Conservation (phyloP, 2,113 vertebrate species). For the Larimichthys crocea region DNA sequence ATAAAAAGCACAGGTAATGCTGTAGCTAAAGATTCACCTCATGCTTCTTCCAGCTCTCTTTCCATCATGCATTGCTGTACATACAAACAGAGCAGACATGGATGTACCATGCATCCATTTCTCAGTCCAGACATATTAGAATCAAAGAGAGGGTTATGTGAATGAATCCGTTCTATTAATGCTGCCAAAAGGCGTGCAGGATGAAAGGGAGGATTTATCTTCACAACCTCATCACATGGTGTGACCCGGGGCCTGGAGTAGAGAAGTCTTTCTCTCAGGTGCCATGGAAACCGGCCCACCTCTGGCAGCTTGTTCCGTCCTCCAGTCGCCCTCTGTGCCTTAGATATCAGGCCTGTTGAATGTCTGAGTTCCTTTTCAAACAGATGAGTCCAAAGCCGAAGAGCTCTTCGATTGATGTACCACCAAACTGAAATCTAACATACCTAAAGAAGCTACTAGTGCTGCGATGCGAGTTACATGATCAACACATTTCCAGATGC, state of each 20-base stretch:
- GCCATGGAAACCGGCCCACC: slow-evolving; percentile 74
- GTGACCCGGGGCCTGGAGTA: slow-evolving; percentile 70
- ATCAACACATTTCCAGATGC: background rate
- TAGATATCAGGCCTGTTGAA: slow-evolving; percentile 26
- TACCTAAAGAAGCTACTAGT: background rate
- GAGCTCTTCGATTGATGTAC: background rate
- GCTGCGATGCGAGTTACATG: background rate
- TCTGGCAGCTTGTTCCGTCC: slow-evolving; percentile 71
- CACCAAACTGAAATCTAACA: background rate
- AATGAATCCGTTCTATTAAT: slow-evolving; percentile 47
- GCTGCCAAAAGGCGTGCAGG: slow-evolving; percentile 49
- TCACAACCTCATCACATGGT: slow-evolving; percentile 64
- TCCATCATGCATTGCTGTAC: background rate
- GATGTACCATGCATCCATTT: slow-evolving; percentile 23
- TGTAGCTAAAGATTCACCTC: background rate
- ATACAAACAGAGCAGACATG: slow-evolving; percentile 9
- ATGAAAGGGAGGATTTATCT: slow-evolving; percentile 73
- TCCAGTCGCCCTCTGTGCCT: slow-evolving; percentile 58
- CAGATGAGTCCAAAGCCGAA: slow-evolving; percentile 45
- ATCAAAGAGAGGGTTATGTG: slow-evolving; percentile 52
- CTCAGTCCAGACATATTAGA: slow-evolving; percentile 45
- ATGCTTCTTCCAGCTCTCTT: background rate
- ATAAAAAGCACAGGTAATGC: background rate
- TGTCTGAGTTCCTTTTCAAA: slow-evolving; percentile 40
- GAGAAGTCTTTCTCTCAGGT: slow-evolving; percentile 70